Conservation (phyloP, 2,113 vertebrate species). For the Clarias magur region DNA sequence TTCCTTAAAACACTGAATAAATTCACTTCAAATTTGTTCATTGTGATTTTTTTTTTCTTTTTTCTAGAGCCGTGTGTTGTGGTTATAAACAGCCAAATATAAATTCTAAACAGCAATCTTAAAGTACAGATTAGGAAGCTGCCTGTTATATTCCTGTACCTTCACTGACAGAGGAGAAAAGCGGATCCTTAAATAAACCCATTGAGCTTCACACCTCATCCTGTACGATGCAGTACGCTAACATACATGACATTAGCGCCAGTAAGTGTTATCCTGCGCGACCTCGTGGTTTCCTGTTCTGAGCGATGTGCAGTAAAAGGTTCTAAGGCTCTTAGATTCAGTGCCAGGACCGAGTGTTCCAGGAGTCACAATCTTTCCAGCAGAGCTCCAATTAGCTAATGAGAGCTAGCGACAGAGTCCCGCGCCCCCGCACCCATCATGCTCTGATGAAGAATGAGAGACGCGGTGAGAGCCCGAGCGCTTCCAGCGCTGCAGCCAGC, state of each 20-base stretch:
- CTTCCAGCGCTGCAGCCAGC: neutral
- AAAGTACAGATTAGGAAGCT: too few species aligned
- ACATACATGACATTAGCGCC: neutral
- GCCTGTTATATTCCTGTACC: too few species aligned
- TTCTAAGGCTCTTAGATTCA: neutral
- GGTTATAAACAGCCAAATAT: too few species aligned
- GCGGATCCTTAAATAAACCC: neutral
- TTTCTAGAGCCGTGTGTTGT: too few species aligned
- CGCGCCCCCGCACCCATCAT: neutral
- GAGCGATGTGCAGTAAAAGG: neutral
- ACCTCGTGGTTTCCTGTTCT: too few species aligned
- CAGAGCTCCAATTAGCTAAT: conserved; percentile 39
- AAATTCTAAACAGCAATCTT: too few species aligned
- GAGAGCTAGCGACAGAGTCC: neutral
- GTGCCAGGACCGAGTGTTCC: conserved; percentile 22
- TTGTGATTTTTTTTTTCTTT: too few species aligned
- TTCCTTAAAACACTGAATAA: too few species aligned
- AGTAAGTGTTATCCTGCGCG: neutral
- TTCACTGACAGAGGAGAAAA: neutral
- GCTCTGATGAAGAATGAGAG: conserved; percentile 18
- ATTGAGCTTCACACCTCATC: neutral
- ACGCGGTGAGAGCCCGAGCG: neutral
- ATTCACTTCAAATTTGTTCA: too few species aligned
- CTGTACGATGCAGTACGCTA: neutral
- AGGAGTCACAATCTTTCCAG: conserved; percentile 7